Evolutionary conservation across 1,140 invertebrate species (phyloP), one percentile per base, ranked within the genome.

Genomic region (Leptestheria dahalacensis): DNA sequence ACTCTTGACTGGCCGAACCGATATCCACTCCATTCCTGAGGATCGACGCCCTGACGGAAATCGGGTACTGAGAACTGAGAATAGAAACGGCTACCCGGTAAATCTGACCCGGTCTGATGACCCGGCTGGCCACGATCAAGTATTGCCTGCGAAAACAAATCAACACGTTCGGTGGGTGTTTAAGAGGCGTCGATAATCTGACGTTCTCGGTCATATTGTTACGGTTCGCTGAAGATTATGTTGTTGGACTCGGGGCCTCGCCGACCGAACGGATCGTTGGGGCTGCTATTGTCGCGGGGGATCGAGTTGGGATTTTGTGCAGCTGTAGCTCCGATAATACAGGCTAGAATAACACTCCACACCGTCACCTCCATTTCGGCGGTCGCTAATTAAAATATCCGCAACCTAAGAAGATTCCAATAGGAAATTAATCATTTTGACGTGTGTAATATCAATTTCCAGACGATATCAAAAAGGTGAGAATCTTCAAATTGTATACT

Each of bases 1-100:
- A 81, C 61, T 82, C 78, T 67, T 86, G 79, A 60, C 77, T 78
- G 56, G 88, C 85, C 2, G 85, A 81, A 3, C 82, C 79, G 29
- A 92, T 76, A 71, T 93, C 89, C 0, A 93, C 88, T 4, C 88
- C 88, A 71, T 93, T 85, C 61, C 86, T 77, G 62, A 86, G 83
- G 61, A 93, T 86, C 12, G 88, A 86, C 0, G 88, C 84, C 59
- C 86, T 75, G 0, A 93, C 83, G 2, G 80, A 83, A 66, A 91
- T 80, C 3, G 86, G 82, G 51, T 84, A 72, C 11, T 79, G 75
- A 3, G 82, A 80, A 62, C 81, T 76, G 15, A 91, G 73, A 33
- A 93, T 81, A 50, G 83, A 86, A 0, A 88, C 88, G 0, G 82
- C 81, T 1, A 92, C 79, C 64, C 85, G 79, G 68, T 91, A 94